Conservation (phyloP, 2,888 invertebrate species). For the Agrypnus murinus region DNA sequence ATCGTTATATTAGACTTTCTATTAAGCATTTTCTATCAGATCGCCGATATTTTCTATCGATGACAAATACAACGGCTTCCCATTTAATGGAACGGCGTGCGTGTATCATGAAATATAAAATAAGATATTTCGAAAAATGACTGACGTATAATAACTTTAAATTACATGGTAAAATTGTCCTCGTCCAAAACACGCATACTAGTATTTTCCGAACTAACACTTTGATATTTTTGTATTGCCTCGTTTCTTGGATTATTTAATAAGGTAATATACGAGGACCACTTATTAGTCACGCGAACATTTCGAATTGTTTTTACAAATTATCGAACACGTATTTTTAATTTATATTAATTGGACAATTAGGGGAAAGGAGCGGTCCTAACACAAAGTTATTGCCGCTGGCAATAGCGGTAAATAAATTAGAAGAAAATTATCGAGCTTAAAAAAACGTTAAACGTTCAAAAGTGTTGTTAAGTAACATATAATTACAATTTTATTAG, state of each 20-base stretch:
- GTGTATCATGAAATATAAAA: slow-evolving; percentile 58
- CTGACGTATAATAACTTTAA: slow-evolving; percentile 57
- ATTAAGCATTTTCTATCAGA: slow-evolving; percentile 48
- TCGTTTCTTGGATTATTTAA: slow-evolving; percentile 49
- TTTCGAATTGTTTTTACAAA: slow-evolving; percentile 45
- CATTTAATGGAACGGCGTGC: slow-evolving; percentile 52
- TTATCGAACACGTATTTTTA: slow-evolving; percentile 43
- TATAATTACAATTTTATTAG: too few relatives aligned
- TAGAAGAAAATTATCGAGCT: background rate
- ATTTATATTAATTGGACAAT: slow-evolving; percentile 45
- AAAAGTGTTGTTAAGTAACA: too few relatives aligned
- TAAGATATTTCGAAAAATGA: slow-evolving; percentile 58
- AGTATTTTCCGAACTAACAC: slow-evolving; percentile 43
- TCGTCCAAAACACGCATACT: slow-evolving; percentile 49
- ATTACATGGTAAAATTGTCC: slow-evolving; percentile 53
- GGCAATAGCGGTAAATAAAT: slow-evolving; percentile 11
- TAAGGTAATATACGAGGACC: slow-evolving; percentile 42
- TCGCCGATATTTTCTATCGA: slow-evolving; percentile 52
- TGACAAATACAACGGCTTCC: slow-evolving; percentile 54
- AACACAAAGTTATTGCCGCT: background rate
- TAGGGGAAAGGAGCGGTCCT: slow-evolving; percentile 29
- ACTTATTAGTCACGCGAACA: slow-evolving; percentile 47
- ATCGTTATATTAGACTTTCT: slow-evolving; percentile 53
- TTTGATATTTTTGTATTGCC: slow-evolving; percentile 41
- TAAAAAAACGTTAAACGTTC: background rate